Base-by-base conservation (phyloP, 1,140 invertebrate genomes). In the Theocolax elegans region DNA sequence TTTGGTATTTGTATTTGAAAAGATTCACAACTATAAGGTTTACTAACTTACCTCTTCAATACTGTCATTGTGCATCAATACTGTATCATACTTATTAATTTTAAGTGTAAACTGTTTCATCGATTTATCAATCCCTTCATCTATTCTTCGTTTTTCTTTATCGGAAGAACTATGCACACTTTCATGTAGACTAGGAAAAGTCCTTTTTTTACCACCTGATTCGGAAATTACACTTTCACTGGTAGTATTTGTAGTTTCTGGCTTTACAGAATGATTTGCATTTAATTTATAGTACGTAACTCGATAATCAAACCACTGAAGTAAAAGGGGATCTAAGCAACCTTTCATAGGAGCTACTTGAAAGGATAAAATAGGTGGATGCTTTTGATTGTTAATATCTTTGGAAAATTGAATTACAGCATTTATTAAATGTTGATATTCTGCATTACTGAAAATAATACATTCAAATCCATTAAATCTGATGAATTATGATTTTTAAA, bases 241-340 rank as follows among this genome's bases (percentile, higher is more conserved):
- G n/a, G 13, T n/a, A 6, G 78, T 77, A 64, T 87, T 83, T 1
- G 75, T 75, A 17, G 75, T 71, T 15, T 77, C 71, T 56, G 79
- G 77, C 13, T 78, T 79, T 35, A 59, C 67, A 2, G 38, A 12
- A 19, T 72, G 67, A 19, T 68, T 53, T 29, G 71, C 74, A 74
- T 77, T 77, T 25, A 79, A 73, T 76, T 83, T 77, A 62, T 81
- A 78, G 71, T 79, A 80, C 15, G 73, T 75, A 3, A 88, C 87
- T 12, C 76, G 77, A 76, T 91, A 91, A 19, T 87, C 77, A 3
- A 92, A 77, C 90, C 90, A 92, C 31, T 87, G 81, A 49, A 88
- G 85, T 3, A 92, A 75, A 15, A 89, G 79, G 3, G 91, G 91
- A 79, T 91, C 91, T 40, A 91, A 73, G 58, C 87, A 88, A 49